These are phyloP conservation scores for Syngnathoides biaculeatus DNA, from an alignment of 2,113 vertebrate genomes.

Conservation along the genomic window DNA sequence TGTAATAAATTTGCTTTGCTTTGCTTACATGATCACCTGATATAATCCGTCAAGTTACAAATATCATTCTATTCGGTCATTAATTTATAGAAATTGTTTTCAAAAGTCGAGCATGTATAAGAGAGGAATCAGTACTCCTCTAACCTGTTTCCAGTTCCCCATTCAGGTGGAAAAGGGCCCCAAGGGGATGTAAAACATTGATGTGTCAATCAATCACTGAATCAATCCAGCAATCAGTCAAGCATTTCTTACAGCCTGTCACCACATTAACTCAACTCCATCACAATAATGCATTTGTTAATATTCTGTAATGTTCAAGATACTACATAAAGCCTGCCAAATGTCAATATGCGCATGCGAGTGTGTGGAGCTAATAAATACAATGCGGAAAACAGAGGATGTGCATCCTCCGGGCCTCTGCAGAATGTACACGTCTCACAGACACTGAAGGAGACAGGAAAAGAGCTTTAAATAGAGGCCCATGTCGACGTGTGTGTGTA, in stretches of 20 bases:
- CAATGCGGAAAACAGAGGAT: slow-evolving; percentile 33
- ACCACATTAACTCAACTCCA: not conserved
- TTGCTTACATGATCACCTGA: no score
- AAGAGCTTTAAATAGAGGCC: slow-evolving; percentile 51
- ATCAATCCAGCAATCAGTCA: not conserved
- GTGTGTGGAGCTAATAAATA: slow-evolving; percentile 18
- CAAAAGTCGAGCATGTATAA: not conserved
- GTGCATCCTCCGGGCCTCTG: slow-evolving; percentile 13
- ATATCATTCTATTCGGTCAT: no score
- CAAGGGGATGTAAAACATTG: not conserved
- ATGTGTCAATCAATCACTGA: not conserved
- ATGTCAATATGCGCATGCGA: not conserved
- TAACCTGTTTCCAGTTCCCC: not conserved
- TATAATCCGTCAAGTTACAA: no score
- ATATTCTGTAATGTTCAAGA: not conserved
- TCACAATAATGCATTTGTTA: not conserved
- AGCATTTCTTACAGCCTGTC: not conserved
- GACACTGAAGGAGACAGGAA: slow-evolving; percentile 50
- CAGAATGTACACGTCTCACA: slow-evolving; percentile 29
- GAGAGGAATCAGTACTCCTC: not conserved
- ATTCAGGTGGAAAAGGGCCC: not conserved
- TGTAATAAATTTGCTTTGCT: no score
- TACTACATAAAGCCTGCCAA: not conserved
- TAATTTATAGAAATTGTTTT: not conserved
- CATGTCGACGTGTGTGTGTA: slow-evolving; percentile 22